Percentiles rank a stretch among this genome's conserved stretches.
Evolutionary conservation across 2,888 invertebrate genomes (phyloP).

Genomic region (Thecocarcelia acutangulata): DNA sequence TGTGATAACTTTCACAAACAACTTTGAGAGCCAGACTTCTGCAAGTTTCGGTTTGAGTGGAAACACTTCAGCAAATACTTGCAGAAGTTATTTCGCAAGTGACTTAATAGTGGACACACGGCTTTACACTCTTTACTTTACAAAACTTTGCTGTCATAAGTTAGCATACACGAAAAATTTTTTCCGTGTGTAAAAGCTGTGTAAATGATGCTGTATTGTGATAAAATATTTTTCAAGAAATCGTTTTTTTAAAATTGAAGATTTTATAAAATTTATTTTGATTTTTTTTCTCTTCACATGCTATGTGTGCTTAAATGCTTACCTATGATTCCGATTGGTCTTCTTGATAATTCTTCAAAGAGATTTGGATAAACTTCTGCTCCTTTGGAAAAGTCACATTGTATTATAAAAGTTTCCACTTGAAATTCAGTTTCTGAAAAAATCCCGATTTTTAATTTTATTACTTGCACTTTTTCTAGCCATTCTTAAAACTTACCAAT

Average conservation of each 20-base stretch:
- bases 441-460: not conserved
- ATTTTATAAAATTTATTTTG: no score
- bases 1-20: conserved; percentile 23
- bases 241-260: no score
- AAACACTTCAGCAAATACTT: conserved; percentile 42
- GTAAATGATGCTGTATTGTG: no score
- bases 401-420: conserved; percentile 87
- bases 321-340: conserved; percentile 93
- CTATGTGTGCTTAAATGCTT: conserved; percentile 72
- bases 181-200: no score
- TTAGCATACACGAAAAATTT: no score
- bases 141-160: no score
- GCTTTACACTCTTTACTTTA: no score
- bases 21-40: conserved; percentile 14
- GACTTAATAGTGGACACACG: not conserved
- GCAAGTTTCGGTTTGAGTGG: conserved; percentile 34
- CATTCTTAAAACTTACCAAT: conserved; percentile 83
- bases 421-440: conserved; percentile 82
- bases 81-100: conserved; percentile 33
- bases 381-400: conserved; percentile 90
- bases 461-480: no score
- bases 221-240: no score
- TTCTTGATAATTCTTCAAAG: conserved; percentile 85
- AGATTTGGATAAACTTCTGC: conserved; percentile 86
- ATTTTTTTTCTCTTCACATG: no score